Evolutionary conservation across 2,888 invertebrate genomes (phyloP), one percentile per base, ranked within the genome.

Genomic region (Leptinotarsa haldemani): DNA sequence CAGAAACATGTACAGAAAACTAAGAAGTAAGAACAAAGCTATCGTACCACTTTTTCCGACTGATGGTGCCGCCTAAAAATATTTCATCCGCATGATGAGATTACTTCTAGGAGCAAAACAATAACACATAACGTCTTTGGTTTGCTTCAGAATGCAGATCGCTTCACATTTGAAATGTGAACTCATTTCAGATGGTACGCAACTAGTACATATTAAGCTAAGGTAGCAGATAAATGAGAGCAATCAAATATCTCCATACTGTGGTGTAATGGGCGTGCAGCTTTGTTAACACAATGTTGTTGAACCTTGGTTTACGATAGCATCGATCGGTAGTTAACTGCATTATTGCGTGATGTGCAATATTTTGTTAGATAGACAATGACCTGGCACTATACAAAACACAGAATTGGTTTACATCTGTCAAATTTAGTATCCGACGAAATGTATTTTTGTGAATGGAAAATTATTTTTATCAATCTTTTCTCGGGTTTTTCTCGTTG

Each of bases 91-190:
- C 67, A 67, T 13, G 50, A 67, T 67, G 52, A 15, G 53, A 74
- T 74, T 61, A 47, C 47, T 74, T 74, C 74, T 56, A 70, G 25
- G 70, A 74, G 70, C 20, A 30, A 56, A 63, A 74, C 74, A 74
- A 74, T 74, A 70, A 70, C 63, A 67, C 67, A 67, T 74, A 74
- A 74, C 70, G 61, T 46, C 66, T 74, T 67, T 63, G 67, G 69
- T 63, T 40, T 18, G 61, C 61, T 61, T 30, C 61, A 61, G 61
- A 67, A 67, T 67, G 67, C 48, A 67, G 67, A 67, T 67, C 30
- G 67, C 40, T 53, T 53, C 67, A 40, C 53, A 52, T 67, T 52
- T 67, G 66, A 66, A 66, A 66, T 52, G 66, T 66, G 66, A 66
- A 66, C 66, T 66, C 47, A 30, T 30, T 66, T 52, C 67, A 67